These are phyloP conservation scores for Anoura caudifer DNA, from an alignment of 2,113 vertebrate genomes.

Conservation along the genomic window DNA sequence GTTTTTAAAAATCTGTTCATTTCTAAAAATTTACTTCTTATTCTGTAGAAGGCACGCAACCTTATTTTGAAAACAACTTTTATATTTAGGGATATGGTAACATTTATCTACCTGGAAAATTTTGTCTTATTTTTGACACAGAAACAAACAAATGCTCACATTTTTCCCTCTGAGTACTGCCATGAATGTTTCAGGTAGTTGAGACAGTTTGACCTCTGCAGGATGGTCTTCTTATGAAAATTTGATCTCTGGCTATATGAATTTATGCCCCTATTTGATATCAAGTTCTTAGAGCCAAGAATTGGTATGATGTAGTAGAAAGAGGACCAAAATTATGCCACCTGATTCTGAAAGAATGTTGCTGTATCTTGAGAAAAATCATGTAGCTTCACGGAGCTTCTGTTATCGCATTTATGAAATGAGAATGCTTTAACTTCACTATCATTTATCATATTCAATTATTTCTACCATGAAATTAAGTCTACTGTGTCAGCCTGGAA, in stretches of 20 bases:
- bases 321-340: not conserved
- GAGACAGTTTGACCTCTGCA: too few species aligned
- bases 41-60: not conserved
- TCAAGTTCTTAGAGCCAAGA: not conserved
- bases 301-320: rapidly evolving
- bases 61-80: not conserved
- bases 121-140: not conserved
- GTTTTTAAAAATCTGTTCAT: not conserved
- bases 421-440: not conserved
- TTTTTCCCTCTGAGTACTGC: not conserved
- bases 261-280: not conserved
- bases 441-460: not conserved
- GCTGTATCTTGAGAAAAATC: not conserved
- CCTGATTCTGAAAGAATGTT: not conserved
- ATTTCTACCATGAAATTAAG: not conserved
- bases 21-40: not conserved
- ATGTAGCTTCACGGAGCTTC: not conserved
- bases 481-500: not conserved
- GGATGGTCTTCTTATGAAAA: not conserved
- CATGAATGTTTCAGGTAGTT: not conserved
- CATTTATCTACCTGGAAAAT: not conserved
- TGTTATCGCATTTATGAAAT: not conserved
- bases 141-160: not conserved
- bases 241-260: not conserved
- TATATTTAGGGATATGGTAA: not conserved